These are phyloP conservation scores for Lepus townsendii DNA, from an alignment of 2,797 vertebrate genomes.

Conservation along the genomic window DNA sequence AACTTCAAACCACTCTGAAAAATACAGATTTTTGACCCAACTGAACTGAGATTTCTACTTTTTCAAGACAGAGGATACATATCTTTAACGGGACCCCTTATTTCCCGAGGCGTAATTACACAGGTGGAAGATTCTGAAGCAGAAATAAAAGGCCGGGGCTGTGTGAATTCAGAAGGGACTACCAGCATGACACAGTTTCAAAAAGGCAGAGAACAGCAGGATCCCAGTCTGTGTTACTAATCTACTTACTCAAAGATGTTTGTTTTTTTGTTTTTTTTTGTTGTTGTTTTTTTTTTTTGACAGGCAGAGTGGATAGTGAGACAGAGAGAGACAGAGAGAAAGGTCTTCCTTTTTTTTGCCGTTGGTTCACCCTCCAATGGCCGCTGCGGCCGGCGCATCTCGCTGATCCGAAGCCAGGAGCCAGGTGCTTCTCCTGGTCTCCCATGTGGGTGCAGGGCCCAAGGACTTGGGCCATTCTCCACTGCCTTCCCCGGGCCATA, in stretches of 20 bases:
- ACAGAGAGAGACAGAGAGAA: too few species aligned
- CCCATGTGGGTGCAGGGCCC: too few species aligned
- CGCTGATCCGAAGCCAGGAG: too few species aligned
- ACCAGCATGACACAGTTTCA: not conserved
- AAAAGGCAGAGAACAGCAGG: not conserved
- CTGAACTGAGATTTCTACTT: not conserved
- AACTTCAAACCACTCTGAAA: constrained; percentile 43
- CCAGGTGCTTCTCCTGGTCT: too few species aligned
- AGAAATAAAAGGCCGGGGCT: constrained; percentile 26
- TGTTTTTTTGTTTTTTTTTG: too few species aligned
- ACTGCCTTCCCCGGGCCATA: too few species aligned
- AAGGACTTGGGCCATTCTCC: too few species aligned
- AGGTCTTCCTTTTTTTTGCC: too few species aligned
- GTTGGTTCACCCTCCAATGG: too few species aligned
- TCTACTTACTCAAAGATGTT: not conserved
- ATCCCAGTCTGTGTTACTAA: not conserved
- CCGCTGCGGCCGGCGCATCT: too few species aligned
- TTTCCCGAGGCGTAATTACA: constrained; percentile 23
- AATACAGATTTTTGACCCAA: not conserved
- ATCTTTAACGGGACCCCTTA: constrained; percentile 15
- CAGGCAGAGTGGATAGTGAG: too few species aligned
- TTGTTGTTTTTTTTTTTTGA: too few species aligned
- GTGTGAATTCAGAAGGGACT: not conserved
- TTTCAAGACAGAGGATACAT: not conserved
- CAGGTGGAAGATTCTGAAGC: constrained; percentile 51